Base-by-base conservation (phyloP, 2,797 vertebrate species). In the Sebastes reedi region DNA sequence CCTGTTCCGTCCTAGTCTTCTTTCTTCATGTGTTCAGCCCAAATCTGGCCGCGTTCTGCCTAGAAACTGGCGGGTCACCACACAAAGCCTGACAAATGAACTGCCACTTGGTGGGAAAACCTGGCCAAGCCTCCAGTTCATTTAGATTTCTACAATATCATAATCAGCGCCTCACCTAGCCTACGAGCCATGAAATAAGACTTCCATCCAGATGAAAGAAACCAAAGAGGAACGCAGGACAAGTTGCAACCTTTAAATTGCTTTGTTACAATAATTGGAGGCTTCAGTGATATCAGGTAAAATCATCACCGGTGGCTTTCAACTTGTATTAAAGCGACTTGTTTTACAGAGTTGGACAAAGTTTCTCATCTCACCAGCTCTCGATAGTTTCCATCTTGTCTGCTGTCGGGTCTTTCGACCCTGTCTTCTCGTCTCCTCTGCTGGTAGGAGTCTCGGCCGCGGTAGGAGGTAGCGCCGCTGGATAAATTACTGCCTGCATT, bases 401-500 rank as follows among this genome's bases (percentile, higher is more conserved):
- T 87, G 91, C 89, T 90, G 42, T 96, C 90, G 29, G 97, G 94
- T 87, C 96, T 96, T 81, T 94, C 97, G 78, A 93, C 93, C 65
- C 89, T 72, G 68, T 99, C 98, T 70, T 97, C 96, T 74, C 94
- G 88, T 82, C 88, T 95, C 64, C 92, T 89, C 81, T 97, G 97
- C 83, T 97, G 97, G 94, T 97, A 96, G 2, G 95, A 87, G 59
- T 99, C 98, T 88, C 96, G 96, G 81, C 90, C 95, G 85, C 96
- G 97, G 87, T 91, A 97, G 64, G 94, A 95, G 86, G 94, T 94
- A 90, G 95, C 84, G 11, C 80, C 93, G 34, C 92, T 95, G 88
- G 87, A 96, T 80, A 99, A 96, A 94, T 99, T 99, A 92, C 96
- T 95, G 84, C 98, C 97, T 67, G 95, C 97, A 74, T 94, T 97